These are phyloP conservation scores for Saccostrea cuccullata DNA, from an alignment of 1,140 invertebrate species.

Conservation along the genomic window DNA sequence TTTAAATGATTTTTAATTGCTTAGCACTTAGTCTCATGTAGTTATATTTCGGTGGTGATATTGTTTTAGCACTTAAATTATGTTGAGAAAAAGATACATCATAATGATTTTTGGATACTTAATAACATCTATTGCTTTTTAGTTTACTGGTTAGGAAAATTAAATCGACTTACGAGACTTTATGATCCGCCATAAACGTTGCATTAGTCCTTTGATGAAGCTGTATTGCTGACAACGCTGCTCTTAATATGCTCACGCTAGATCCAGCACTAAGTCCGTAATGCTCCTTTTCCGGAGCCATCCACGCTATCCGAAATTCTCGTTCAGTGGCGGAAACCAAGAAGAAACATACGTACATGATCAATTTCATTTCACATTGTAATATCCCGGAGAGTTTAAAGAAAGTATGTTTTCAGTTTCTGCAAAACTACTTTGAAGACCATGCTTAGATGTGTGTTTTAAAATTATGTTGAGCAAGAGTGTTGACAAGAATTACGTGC, in stretches of 20 bases:
- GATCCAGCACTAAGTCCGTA: slow-evolving; percentile 60
- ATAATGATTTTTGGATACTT: not conserved
- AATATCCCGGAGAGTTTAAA: not conserved
- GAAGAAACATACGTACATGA: not conserved
- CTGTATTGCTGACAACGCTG: slow-evolving; percentile 52
- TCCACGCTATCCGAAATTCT: slow-evolving; percentile 66
- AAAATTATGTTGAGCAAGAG: not conserved
- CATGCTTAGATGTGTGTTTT: not conserved
- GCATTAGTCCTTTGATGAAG: not conserved
- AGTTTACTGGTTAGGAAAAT: not conserved
- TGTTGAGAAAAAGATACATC: not conserved
- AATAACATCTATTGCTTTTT: not conserved
- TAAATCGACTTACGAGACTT: slow-evolving; percentile 2
- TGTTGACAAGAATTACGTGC: not conserved
- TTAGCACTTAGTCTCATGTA: not conserved
- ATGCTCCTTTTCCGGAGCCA: slow-evolving; percentile 63
- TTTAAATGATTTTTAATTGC: too few relatives aligned
- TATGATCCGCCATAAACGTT: not conserved
- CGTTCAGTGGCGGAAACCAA: not conserved
- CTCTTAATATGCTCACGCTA: slow-evolving; percentile 59
- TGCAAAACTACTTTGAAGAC: not conserved
- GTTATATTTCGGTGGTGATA: not conserved
- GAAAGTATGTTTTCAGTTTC: not conserved
- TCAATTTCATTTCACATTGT: not conserved
- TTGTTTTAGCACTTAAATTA: not conserved